Evolutionary conservation across 2,797 vertebrate species (phyloP).

Genomic region (Ceyx erithaca): DNA sequence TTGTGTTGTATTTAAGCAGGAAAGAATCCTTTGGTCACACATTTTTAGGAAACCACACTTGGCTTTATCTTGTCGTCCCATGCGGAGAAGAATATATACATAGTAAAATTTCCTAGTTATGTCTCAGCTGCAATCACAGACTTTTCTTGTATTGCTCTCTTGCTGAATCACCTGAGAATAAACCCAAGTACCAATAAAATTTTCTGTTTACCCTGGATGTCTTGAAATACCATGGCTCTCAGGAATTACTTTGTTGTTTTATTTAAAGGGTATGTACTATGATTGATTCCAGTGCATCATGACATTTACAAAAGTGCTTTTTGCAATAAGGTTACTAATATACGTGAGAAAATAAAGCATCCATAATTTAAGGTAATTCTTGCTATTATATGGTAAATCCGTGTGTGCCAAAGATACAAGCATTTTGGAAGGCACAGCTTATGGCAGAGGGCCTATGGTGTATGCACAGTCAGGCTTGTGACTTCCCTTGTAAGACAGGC

Average conservation of each 20-base stretch:
- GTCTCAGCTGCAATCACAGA: neutral
- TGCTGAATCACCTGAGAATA: neutral
- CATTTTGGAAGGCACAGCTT: neutral
- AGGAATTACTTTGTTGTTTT: constrained; percentile 61
- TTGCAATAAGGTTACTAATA: neutral
- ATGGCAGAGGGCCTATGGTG: rapidly evolving
- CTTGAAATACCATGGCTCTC: constrained; percentile 62
- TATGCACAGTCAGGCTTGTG: rapidly evolving
- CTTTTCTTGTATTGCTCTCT: constrained; percentile 1
- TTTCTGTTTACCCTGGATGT: constrained; percentile 52
- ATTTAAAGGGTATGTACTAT: constrained; percentile 53
- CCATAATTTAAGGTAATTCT: neutral
- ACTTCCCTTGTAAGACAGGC: rapidly evolving
- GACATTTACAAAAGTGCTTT: constrained; percentile 60
- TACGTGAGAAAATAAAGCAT: neutral
- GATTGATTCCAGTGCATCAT: constrained; percentile 50
- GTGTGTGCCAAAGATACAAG: neutral
- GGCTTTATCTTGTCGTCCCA: neutral
- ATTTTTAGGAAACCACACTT: constrained; percentile 40
- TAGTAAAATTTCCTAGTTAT: neutral
- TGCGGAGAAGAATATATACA: neutral
- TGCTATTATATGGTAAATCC: neutral
- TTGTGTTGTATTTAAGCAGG: constrained; percentile 42
- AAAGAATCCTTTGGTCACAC: constrained; percentile 41
- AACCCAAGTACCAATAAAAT: constrained; percentile 42